Conservation (phyloP, 2,797 vertebrate species). For the Sebastes trivittatus region DNA sequence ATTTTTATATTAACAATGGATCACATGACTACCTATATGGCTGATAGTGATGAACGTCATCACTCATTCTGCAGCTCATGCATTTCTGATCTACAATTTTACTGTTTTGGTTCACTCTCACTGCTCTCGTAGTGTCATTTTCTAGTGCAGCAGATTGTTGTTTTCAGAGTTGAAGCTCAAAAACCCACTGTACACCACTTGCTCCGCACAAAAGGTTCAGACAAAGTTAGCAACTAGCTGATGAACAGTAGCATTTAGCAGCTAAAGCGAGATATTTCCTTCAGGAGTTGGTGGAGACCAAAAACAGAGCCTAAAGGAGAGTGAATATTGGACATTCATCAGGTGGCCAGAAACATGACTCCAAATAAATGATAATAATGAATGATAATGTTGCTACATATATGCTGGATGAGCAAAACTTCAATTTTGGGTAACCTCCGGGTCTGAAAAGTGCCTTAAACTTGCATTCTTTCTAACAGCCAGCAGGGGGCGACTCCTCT, state of each 20-base stretch:
- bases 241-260: not conserved
- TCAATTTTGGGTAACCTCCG: not conserved
- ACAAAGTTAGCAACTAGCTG: not conserved
- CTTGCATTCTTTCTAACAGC: too few relatives aligned
- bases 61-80: not conserved
- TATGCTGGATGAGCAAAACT: not conserved
- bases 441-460: too few relatives aligned
- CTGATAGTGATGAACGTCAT: not conserved
- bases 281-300: not conserved
- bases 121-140: not conserved
- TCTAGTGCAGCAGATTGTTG: not conserved
- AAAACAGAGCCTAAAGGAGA: too few relatives aligned
- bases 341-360: not conserved
- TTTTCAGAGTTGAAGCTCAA: not conserved
- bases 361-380: not conserved
- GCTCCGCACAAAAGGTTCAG: rapidly evolving
- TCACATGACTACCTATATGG: not conserved
- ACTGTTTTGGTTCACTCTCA: not conserved
- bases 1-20: not conserved
- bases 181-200: too few relatives aligned
- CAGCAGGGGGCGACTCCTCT: too few relatives aligned
- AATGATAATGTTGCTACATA: not conserved
- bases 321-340: not conserved
- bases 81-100: not conserved
- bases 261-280: not conserved